These are phyloP conservation scores for Solea solea DNA, from an alignment of 2,113 vertebrate genomes.

Conservation along the genomic window DNA sequence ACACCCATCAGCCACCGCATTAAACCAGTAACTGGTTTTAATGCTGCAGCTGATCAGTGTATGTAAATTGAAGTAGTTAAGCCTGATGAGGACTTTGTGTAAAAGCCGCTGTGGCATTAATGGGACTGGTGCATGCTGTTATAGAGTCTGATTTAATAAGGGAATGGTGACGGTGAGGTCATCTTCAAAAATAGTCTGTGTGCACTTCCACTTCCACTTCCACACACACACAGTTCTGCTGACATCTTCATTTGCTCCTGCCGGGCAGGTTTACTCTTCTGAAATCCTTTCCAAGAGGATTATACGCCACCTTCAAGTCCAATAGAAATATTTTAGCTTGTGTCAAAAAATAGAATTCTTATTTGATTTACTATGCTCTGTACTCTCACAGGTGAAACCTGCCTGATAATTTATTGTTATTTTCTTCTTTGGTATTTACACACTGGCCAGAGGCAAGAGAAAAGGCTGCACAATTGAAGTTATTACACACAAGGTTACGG, in stretches of 20 bases:
- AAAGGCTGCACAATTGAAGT: slow-evolving; percentile 37
- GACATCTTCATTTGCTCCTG: slow-evolving; percentile 58
- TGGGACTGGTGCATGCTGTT: slow-evolving; percentile 29
- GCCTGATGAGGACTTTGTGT: slow-evolving; percentile 52
- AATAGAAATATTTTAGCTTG: slow-evolving; percentile 36
- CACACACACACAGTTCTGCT: slow-evolving; percentile 40
- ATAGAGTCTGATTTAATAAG: slow-evolving; percentile 44
- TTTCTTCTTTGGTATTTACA: slow-evolving; percentile 35
- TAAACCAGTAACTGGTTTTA: neutral
- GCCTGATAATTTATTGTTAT: slow-evolving; percentile 33
- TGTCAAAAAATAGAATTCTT: slow-evolving; percentile 30
- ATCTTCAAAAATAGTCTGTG: slow-evolving; percentile 33
- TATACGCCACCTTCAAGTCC: slow-evolving; percentile 31
- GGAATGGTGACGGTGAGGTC: slow-evolving; percentile 48
- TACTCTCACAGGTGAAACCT: slow-evolving; percentile 37
- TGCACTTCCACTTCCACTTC: no score
- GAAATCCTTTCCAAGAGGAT: slow-evolving; percentile 42
- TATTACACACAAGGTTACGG: slow-evolving; percentile 53
- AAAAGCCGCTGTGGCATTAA: slow-evolving; percentile 53
- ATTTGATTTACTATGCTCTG: slow-evolving; percentile 47
- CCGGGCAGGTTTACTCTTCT: slow-evolving; percentile 37
- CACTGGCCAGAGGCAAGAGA: slow-evolving; percentile 28
- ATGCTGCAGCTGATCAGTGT: neutral
- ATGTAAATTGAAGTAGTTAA: slow-evolving; percentile 52
- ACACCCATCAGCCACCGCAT: slow-evolving; percentile 2